Evolutionary conservation across 2,113 vertebrate genomes (phyloP).

Genomic region (Caranx ignobilis): DNA sequence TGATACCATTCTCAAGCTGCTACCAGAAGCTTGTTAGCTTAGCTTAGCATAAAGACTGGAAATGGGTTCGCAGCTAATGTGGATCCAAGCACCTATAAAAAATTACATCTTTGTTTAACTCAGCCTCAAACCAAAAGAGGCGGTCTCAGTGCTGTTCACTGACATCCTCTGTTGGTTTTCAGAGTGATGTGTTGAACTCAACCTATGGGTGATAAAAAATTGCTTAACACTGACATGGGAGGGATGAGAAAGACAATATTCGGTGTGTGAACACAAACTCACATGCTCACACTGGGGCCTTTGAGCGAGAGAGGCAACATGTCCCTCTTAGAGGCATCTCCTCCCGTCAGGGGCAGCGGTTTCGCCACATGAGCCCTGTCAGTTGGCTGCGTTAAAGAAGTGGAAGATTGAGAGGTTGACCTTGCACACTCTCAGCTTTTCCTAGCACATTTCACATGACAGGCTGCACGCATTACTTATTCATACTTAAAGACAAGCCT

Average conservation of each 20-base stretch:
- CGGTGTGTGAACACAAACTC: slow-evolving; percentile 1
- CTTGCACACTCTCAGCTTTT: slow-evolving; percentile 47
- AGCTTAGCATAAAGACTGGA: neutral
- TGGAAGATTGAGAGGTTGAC: slow-evolving; percentile 67
- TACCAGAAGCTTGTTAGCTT: neutral
- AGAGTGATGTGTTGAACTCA: slow-evolving; percentile 2
- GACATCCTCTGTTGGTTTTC: neutral
- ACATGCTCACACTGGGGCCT: neutral
- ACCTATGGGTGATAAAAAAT: neutral
- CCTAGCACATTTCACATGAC: slow-evolving; percentile 66
- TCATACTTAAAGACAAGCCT: slow-evolving; percentile 66
- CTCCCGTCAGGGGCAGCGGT: slow-evolving; percentile 4
- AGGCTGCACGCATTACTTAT: slow-evolving; percentile 69
- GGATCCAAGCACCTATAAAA: neutral
- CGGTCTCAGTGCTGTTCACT: too few species aligned
- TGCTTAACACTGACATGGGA: neutral
- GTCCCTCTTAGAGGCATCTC: slow-evolving; percentile 1
- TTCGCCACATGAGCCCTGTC: slow-evolving; percentile 1
- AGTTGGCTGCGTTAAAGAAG: slow-evolving; percentile 27
- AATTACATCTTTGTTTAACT: neutral
- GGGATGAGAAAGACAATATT: neutral
- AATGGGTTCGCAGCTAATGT: neutral
- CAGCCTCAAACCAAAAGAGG: neutral
- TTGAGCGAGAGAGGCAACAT: slow-evolving; percentile 19
- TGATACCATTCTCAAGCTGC: neutral